Evolutionary conservation across 2,888 invertebrate species (phyloP).

Genomic region (Dioctria rufipes): DNA sequence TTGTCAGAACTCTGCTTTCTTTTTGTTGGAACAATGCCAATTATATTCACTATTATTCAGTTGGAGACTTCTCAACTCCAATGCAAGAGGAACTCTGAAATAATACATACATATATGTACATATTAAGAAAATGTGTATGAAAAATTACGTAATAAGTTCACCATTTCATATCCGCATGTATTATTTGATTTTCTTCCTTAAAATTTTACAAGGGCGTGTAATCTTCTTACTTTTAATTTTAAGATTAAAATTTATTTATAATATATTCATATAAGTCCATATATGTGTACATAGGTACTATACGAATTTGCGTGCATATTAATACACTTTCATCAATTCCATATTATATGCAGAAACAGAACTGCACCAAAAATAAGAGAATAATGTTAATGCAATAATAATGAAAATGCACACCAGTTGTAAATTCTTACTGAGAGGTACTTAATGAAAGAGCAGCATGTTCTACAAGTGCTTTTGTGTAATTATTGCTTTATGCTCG

Average conservation of each 20-base stretch:
- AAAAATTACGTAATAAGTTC: too few relatives aligned
- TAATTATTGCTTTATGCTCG: constrained; percentile 23
- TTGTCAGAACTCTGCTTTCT: not conserved
- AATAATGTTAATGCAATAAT: constrained; percentile 16
- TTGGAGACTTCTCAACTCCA: not conserved
- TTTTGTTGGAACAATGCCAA: not conserved
- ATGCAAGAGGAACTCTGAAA: too few relatives aligned
- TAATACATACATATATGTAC: too few relatives aligned
- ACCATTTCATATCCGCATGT: too few relatives aligned
- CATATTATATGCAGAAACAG: not conserved
- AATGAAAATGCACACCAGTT: constrained; percentile 31
- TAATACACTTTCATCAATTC: not conserved
- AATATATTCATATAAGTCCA: too few relatives aligned
- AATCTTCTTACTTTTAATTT: too few relatives aligned
- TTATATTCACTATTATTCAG: not conserved
- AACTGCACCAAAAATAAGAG: not conserved
- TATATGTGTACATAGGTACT: too few relatives aligned
- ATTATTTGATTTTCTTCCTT: too few relatives aligned
- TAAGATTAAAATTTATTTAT: too few relatives aligned
- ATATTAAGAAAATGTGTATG: too few relatives aligned
- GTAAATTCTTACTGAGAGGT: constrained; percentile 14
- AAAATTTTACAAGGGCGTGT: too few relatives aligned
- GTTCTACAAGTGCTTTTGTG: constrained; percentile 25
- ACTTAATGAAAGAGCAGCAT: constrained; percentile 42
- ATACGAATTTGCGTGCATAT: not conserved